These are phyloP conservation scores for Etheostoma cragini DNA, from an alignment of 2,113 vertebrate genomes.

Conservation along the genomic window DNA sequence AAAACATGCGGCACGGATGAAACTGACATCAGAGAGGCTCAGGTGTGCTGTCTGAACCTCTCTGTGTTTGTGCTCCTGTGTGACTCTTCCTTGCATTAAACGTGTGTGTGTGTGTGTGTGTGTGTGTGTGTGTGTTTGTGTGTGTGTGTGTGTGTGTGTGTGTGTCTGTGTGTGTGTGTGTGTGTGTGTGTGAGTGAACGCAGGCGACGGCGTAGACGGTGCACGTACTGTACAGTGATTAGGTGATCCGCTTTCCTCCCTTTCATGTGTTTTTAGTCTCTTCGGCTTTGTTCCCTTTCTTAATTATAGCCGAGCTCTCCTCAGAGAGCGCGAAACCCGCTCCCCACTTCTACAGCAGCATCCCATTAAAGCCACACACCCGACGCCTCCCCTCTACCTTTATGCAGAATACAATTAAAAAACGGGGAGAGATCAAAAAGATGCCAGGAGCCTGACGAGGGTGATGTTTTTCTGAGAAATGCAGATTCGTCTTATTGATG, in stretches of 20 bases:
- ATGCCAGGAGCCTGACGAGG: constrained; percentile 74
- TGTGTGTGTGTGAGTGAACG: constrained; percentile 28
- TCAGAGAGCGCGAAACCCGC: constrained; percentile 77
- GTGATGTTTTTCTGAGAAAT: constrained; percentile 80
- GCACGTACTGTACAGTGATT: constrained; percentile 73
- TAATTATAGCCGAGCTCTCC: constrained; percentile 84
- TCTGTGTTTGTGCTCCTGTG: constrained; percentile 20
- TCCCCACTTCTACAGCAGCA: constrained; percentile 76
- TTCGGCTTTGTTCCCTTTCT: constrained; percentile 82
- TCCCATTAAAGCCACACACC: constrained; percentile 78
- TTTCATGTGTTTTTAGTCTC: constrained; percentile 84
- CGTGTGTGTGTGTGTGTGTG: constrained; percentile 2
- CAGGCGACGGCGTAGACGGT: constrained; percentile 9
- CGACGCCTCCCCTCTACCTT: constrained; percentile 74
- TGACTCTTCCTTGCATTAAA: constrained; percentile 29
- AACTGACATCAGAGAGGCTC: constrained; percentile 40
- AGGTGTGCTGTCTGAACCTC: constrained; percentile 42
- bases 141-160: constrained; percentile 24
- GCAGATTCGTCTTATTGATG: constrained; percentile 85
- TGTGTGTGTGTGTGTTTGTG: not conserved
- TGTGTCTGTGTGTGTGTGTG: constrained; percentile 1
- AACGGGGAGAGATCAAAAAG: constrained; percentile 81
- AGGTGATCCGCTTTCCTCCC: constrained; percentile 71
- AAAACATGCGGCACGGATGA: not conserved
- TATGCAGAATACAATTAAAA: constrained; percentile 84